phyloP scores from a whole-genome alignment of 2,797 vertebrate species.

The Hyperoplus immaculatus region DNA sequence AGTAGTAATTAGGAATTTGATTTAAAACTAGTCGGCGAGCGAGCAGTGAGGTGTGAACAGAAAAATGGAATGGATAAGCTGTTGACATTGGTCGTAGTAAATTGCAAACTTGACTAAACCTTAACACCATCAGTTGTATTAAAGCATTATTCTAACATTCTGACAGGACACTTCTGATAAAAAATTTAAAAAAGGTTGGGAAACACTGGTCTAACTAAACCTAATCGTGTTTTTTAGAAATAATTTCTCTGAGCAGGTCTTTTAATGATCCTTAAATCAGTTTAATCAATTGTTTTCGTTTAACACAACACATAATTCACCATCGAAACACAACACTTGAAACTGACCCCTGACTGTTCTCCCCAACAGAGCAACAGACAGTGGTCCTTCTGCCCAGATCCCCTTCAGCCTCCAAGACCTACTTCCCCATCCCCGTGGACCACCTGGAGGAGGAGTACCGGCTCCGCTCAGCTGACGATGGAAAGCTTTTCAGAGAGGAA shows the following conservation, averaged over 20 bases:
- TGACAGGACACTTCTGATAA: background rate
- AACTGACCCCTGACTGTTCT: constrained; percentile 3
- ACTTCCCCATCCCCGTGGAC: constrained; percentile 91
- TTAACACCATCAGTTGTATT: background rate
- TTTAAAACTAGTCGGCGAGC: background rate
- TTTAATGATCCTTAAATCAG: background rate
- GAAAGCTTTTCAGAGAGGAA: constrained; percentile 96
- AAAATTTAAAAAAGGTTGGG: constrained; percentile 14
- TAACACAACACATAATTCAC: constrained; percentile 10
- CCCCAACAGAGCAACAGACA: constrained; percentile 93
- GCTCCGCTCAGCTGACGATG: constrained; percentile 93
- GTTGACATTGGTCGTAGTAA: background rate
- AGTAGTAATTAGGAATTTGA: background rate
- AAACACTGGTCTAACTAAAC: constrained; percentile 40
- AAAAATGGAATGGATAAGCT: background rate
- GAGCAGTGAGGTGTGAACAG: background rate
- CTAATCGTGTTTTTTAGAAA: constrained; percentile 33
- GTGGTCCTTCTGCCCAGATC: constrained; percentile 95
- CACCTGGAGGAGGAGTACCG: constrained; percentile 93
- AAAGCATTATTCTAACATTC: background rate
- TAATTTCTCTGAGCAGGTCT: background rate
- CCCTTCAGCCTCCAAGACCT: constrained; percentile 91
- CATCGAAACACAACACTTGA: background rate
- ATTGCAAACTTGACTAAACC: background rate
- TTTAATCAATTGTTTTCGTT: constrained; percentile 3